These are phyloP conservation scores for Hippocampus kuda DNA, from an alignment of 2,797 vertebrate genomes.

Conservation along the genomic window DNA sequence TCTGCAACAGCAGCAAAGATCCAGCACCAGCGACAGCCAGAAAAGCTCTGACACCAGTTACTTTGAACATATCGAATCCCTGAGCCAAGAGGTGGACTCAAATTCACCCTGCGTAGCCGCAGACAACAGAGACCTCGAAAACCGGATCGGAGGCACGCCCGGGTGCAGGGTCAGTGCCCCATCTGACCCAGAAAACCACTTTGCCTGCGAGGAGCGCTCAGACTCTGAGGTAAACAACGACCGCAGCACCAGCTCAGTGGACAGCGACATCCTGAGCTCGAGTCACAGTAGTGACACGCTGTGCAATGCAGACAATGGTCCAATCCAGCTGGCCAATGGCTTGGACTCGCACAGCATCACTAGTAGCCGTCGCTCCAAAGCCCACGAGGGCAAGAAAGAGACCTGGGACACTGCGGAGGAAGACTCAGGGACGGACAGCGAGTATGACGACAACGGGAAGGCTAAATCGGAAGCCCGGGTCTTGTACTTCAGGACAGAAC, in stretches of 20 bases:
- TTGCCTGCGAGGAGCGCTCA: constrained; percentile 85
- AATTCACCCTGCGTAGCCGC: constrained; percentile 69
- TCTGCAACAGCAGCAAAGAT: constrained; percentile 76
- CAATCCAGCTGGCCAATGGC: constrained; percentile 87
- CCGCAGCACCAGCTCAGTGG: constrained; percentile 95
- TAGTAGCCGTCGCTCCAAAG: constrained; percentile 93
- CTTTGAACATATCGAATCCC: constrained; percentile 91
- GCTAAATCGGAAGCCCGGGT: constrained; percentile 80
- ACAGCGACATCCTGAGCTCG: constrained; percentile 98
- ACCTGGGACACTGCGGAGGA: constrained; percentile 98
- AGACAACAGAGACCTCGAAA: constrained; percentile 86
- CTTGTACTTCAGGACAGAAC: constrained; percentile 87
- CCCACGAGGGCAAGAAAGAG: constrained; percentile 94
- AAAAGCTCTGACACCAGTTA: constrained; percentile 93
- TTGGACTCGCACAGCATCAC: constrained; percentile 97
- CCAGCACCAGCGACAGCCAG: constrained; percentile 85
- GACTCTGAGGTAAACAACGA: constrained; percentile 98
- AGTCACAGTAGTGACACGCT: constrained; percentile 97
- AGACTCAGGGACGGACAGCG: constrained; percentile 96
- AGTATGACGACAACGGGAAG: constrained; percentile 95
- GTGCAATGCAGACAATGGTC: constrained; percentile 87
- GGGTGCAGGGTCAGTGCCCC: constrained; percentile 40
- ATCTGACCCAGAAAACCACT: constrained; percentile 79
- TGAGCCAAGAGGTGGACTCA: constrained; percentile 78
- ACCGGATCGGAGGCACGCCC: constrained; percentile 65